Evolutionary conservation across 2,113 vertebrate species (phyloP).

Genomic region (Gymnarchus niloticus): DNA sequence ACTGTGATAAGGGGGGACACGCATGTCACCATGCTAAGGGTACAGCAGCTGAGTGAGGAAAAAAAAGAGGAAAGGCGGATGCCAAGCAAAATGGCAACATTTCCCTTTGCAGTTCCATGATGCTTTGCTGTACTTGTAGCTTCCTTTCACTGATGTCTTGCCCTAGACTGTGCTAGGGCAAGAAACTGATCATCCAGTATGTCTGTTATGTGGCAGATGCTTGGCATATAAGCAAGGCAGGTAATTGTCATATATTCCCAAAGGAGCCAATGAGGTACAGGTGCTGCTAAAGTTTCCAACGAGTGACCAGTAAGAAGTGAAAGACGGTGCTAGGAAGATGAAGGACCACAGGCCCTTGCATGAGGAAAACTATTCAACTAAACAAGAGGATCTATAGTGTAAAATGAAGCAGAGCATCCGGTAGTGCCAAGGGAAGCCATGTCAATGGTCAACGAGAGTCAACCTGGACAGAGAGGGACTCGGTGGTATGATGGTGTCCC

Average conservation of each 20-base stretch:
- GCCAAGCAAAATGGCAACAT: too few species aligned
- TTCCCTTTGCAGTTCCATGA: too few species aligned
- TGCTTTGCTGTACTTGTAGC: too few species aligned
- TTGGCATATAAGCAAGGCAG: not conserved
- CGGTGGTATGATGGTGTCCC: too few species aligned
- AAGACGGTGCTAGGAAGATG: not conserved
- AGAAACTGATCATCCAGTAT: not conserved
- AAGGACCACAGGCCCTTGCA: not conserved
- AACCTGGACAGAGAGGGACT: too few species aligned
- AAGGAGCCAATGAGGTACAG: not conserved
- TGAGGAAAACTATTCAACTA: not conserved
- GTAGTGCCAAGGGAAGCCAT: too few species aligned
- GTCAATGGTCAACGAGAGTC: not conserved
- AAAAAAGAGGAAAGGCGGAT: too few species aligned
- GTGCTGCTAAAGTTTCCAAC: not conserved
- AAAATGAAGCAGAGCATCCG: not conserved
- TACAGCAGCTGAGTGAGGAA: too few species aligned
- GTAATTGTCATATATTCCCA: not conserved
- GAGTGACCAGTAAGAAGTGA: not conserved
- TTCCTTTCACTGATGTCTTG: not conserved
- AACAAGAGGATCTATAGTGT: not conserved
- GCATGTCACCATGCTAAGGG: too few species aligned
- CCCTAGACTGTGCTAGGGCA: not conserved
- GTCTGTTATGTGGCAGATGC: not conserved
- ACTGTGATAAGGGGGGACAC: too few species aligned